phyloP scores from a whole-genome alignment of 2,888 invertebrate species.

The Lasioglossum calceatum region DNA sequence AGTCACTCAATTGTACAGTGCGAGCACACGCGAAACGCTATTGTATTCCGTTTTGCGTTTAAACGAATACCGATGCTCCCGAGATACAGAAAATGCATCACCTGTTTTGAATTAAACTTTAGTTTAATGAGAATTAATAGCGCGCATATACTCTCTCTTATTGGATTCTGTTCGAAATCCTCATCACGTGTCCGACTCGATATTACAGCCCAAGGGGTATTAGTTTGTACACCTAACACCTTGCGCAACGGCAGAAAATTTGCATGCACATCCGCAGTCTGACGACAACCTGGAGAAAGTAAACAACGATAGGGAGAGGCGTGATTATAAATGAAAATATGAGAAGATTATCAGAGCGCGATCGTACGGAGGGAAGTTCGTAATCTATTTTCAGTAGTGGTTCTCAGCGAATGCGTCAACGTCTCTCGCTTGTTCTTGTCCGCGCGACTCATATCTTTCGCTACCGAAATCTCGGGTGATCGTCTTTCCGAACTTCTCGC shows the following conservation, averaged over 20 bases:
- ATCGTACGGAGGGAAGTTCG: not conserved
- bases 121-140: too few species aligned
- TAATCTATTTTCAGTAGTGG: slow-evolving; percentile 20
- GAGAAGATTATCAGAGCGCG: slow-evolving; percentile 8
- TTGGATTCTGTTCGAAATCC: too few species aligned
- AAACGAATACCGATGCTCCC: not conserved
- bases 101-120: too few species aligned
- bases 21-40: not conserved
- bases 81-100: not conserved
- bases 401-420: slow-evolving; percentile 42
- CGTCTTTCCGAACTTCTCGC: not conserved
- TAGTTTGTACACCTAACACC: not conserved
- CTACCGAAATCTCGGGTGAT: not conserved
- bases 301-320: not conserved
- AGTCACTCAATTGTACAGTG: not conserved
- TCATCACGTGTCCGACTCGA: too few species aligned
- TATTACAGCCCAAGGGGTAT: not conserved
- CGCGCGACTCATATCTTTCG: not conserved
- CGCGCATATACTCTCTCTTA: too few species aligned
- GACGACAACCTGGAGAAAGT: not conserved
- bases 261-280: not conserved
- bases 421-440: not conserved
- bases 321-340: not conserved
- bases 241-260: not conserved
- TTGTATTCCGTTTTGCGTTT: not conserved